phyloP scores from a whole-genome alignment of 2,113 vertebrate species.

The Riparia riparia region DNA sequence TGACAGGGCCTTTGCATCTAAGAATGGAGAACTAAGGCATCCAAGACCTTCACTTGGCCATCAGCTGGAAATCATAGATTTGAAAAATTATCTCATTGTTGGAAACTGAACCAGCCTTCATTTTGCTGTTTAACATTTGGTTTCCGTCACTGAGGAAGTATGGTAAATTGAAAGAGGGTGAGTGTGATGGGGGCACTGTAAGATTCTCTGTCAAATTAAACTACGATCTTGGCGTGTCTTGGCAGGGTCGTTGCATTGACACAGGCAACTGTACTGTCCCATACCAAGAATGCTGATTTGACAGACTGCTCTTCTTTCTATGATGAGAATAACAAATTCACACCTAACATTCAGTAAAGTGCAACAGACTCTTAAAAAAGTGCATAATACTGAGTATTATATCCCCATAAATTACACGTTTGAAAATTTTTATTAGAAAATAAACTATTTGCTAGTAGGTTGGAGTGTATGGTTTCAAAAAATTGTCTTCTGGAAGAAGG shows the following conservation, averaged over 20 bases:
- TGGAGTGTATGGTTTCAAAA: neutral
- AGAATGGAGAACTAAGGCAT: neutral
- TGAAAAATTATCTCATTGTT: neutral
- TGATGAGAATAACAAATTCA: neutral
- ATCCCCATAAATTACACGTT: neutral
- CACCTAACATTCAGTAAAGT: neutral
- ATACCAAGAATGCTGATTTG: neutral
- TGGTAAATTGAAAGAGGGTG: neutral
- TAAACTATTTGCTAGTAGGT: neutral
- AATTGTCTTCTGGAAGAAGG: neutral
- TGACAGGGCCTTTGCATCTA: neutral
- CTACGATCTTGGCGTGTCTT: fast-evolving
- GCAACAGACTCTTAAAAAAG: neutral
- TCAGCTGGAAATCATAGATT: neutral
- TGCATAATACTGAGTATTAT: neutral
- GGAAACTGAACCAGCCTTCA: neutral
- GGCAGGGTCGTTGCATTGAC: neutral
- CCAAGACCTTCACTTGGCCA: neutral
- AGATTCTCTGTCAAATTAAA: neutral
- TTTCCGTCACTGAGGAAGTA: neutral
- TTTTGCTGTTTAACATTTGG: neutral
- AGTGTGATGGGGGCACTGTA: neutral
- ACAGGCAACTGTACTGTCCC: neutral
- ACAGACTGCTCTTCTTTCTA: neutral
- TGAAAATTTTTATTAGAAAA: constrained; percentile 1